Conservation (phyloP, 2,888 invertebrate genomes). For the Rhyacophila evoluta region DNA sequence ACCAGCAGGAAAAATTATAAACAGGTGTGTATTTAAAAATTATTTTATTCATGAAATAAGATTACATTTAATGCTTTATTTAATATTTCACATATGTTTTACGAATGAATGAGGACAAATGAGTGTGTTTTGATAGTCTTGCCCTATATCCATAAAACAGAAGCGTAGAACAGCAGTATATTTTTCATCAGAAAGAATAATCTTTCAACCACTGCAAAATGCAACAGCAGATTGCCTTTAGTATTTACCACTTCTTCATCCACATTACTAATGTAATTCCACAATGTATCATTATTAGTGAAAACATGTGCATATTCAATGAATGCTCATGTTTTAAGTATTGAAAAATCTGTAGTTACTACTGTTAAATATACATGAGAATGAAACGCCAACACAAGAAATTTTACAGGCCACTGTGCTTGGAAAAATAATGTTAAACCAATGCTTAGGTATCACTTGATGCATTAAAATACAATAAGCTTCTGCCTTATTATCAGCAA, state of each 20-base stretch:
- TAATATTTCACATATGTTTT: conserved; percentile 5
- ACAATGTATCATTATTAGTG: not conserved
- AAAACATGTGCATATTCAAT: too few species aligned
- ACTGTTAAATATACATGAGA: too few species aligned
- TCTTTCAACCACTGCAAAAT: not conserved
- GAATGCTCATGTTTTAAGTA: too few species aligned
- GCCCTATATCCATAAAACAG: conserved; percentile 6
- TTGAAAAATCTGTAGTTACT: too few species aligned
- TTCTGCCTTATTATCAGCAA: too few species aligned
- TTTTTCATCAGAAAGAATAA: conserved; percentile 1
- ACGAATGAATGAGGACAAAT: not conserved
- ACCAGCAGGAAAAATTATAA: too few species aligned
- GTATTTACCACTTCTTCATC: not conserved
- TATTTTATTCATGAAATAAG: conserved; percentile 24
- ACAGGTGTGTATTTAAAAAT: not conserved
- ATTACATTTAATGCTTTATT: conserved; percentile 19
- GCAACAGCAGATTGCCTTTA: not conserved
- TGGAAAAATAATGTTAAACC: too few species aligned
- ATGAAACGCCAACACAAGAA: too few species aligned
- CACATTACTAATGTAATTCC: not conserved
- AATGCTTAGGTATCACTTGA: too few species aligned
- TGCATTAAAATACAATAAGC: too few species aligned
- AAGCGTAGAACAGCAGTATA: conserved; percentile 22
- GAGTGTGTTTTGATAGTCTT: not conserved
- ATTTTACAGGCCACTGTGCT: too few species aligned